These are phyloP conservation scores for Aix galericulata DNA, from an alignment of 2,113 vertebrate genomes.

Conservation along the genomic window DNA sequence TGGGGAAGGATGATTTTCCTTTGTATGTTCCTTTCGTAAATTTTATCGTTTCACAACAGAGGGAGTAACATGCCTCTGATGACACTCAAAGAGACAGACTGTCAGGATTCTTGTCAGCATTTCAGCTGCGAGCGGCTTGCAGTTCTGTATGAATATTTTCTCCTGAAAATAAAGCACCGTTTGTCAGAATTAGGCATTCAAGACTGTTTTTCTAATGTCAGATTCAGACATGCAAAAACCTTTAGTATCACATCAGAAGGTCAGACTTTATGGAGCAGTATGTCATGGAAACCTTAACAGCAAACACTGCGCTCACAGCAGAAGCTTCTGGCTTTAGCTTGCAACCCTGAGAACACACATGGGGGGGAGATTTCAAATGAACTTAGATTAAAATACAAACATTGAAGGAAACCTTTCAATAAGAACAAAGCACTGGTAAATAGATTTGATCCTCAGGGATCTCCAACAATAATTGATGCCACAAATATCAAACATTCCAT, in stretches of 20 bases:
- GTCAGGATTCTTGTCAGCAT: constrained; percentile 55
- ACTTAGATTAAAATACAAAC: neutral
- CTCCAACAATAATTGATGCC: neutral
- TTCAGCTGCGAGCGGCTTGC: constrained; percentile 53
- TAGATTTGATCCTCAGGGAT: neutral
- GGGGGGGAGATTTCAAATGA: neutral
- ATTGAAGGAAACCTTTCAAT: neutral
- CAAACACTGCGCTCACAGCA: neutral
- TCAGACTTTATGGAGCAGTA: constrained; percentile 32
- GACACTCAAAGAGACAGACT: constrained; percentile 54
- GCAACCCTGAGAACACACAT: neutral
- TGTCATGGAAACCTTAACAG: neutral
- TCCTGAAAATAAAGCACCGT: constrained; percentile 33
- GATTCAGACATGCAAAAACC: constrained; percentile 38
- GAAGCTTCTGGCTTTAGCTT: neutral
- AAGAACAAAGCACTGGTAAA: neutral
- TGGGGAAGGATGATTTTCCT: constrained; percentile 53
- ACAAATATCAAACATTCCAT: neutral
- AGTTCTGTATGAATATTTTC: constrained; percentile 8
- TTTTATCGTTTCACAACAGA: constrained; percentile 57
- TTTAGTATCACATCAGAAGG: neutral
- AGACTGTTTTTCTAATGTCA: constrained; percentile 16
- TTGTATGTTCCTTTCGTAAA: constrained; percentile 50
- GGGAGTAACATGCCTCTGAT: constrained; percentile 15
- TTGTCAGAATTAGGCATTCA: constrained; percentile 18